Conservation (phyloP, 2,797 vertebrate species). For the Eleutherodactylus coqui region DNA sequence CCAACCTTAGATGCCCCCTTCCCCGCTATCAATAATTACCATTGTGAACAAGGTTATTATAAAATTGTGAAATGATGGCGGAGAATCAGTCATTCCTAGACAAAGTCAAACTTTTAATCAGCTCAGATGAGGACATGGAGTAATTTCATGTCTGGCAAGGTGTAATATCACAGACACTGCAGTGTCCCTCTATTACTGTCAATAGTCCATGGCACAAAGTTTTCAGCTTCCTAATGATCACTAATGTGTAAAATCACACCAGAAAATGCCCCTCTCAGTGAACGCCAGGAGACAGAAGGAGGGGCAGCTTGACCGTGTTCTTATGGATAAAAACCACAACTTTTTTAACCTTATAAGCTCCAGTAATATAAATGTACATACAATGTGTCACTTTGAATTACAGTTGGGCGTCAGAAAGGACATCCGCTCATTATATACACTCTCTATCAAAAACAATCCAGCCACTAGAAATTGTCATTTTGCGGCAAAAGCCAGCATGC, state of each 20-base stretch:
- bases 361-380: too few relatives aligned
- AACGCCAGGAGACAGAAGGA: not conserved
- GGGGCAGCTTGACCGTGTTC: not conserved
- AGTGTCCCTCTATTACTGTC: not conserved
- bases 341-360: too few relatives aligned
- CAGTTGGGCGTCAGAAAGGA: too few relatives aligned
- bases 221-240: not conserved
- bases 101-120: not conserved
- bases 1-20: too few relatives aligned
- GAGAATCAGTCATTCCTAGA: not conserved
- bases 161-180: not conserved
- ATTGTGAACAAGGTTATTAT: too few relatives aligned
- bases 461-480: too few relatives aligned
- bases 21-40: too few relatives aligned
- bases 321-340: not conserved
- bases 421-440: too few relatives aligned
- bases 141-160: not conserved
- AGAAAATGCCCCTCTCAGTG: not conserved
- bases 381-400: too few relatives aligned
- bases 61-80: not conserved
- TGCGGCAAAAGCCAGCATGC: too few relatives aligned
- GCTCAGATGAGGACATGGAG: not conserved
- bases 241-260: slow-evolving; percentile 13
- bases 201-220: not conserved
- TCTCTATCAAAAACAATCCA: too few relatives aligned